These are phyloP conservation scores for Fringilla coelebs DNA, from an alignment of 2,797 vertebrate species.

Conservation along the genomic window DNA sequence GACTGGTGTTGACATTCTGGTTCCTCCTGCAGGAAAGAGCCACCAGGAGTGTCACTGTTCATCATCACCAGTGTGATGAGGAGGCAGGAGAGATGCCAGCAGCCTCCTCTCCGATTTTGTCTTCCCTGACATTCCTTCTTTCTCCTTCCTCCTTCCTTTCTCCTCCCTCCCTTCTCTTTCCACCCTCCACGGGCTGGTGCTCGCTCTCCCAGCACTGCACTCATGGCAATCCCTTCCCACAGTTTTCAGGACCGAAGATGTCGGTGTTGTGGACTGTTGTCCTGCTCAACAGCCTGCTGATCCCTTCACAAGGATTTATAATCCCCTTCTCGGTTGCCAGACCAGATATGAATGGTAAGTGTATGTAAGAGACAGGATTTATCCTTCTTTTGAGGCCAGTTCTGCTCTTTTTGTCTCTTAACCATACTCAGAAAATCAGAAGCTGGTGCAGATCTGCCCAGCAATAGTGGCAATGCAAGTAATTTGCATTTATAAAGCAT, in stretches of 20 bases:
- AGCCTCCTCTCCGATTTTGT: background rate
- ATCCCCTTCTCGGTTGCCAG: accelerated
- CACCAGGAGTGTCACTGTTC: background rate
- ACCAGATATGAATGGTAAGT: conserved; percentile 43
- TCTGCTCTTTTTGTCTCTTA: background rate
- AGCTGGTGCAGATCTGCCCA: background rate
- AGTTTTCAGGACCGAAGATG: conserved; percentile 4
- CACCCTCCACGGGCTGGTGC: background rate
- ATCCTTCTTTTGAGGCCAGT: background rate
- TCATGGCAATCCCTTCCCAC: background rate
- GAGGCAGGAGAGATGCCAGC: background rate
- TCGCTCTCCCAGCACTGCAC: background rate
- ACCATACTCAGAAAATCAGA: background rate
- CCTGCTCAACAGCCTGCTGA: conserved; percentile 56
- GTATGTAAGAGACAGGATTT: background rate
- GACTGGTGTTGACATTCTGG: background rate
- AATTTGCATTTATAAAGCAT: background rate
- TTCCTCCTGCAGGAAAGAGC: background rate
- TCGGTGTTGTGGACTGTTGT: background rate
- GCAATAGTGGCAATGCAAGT: background rate
- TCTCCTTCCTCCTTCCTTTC: background rate
- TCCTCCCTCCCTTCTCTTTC: background rate
- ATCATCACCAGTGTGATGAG: background rate
- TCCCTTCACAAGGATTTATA: conserved; percentile 19
- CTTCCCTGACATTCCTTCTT: background rate